Base-by-base conservation (phyloP, 2,797 vertebrate genomes). In the Arctocebus calabarensis region DNA sequence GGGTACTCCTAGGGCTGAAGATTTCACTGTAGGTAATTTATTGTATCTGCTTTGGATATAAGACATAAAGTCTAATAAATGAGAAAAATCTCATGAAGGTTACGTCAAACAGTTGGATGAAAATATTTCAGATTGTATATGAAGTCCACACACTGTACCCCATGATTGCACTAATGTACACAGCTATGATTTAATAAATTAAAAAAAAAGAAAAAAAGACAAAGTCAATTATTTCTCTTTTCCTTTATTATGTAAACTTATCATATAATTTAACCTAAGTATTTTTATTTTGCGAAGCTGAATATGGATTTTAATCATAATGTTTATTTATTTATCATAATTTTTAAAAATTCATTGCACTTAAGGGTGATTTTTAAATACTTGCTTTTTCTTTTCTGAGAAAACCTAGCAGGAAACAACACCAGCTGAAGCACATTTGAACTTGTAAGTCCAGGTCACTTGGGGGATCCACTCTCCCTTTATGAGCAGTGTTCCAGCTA, bases 1-100 rank as follows among this genome's bases (percentile, higher is more conserved):
- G 48, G 37, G 55, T 7, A 75, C 0, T 7, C 7, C 45, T 88
- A 89, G 27, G 13, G 9, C 13, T 79, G 2, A 88, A 81, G 25
- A 84, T 70, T 52, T 95, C 81, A 75, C 62, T 70, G 34, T 32
- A 87, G 37, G 3, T 59, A 83, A 40, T 90, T 90, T 87, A 73
- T 37, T 88, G 23, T 81, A 48, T 27, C 48, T 68, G n/a, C 3
- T 64, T 75, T 75, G 20, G 34, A 45, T 45, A 13, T 85, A 68
- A 70, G 25, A 4, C 84, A 12, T 43, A 32, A 86, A 71, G 5
- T 1, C 23, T n/a, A n/a, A n/a, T n/a, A n/a, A n/a, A n/a, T n/a
- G n/a, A n/a, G n/a, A n/a, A n/a, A n/a, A n/a, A n/a, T n/a, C n/a
- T n/a, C n/a, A n/a, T n/a, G n/a, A n/a, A n/a, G n/a, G n/a, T n/a